These are phyloP conservation scores for Ophiothrix spiculata DNA, from an alignment of 35 echinoderm and acorn worm genomes.

Conservation along the genomic window DNA sequence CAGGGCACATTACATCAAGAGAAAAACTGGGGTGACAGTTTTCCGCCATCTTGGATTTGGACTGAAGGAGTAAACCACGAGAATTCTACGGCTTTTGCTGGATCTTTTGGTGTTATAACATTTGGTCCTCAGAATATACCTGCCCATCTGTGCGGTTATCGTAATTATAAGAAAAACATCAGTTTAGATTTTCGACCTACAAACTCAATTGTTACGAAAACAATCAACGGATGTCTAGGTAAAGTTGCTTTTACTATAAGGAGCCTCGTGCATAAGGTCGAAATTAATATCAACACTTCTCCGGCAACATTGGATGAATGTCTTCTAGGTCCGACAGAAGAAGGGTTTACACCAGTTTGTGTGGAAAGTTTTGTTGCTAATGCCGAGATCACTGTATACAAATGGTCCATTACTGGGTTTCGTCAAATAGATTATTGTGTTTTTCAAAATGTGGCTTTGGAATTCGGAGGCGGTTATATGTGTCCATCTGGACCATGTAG, in stretches of 20 bases:
- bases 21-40: constrained; percentile 87
- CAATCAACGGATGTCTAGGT: constrained; percentile 48
- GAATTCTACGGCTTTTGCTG: constrained; percentile 48
- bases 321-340: constrained; percentile 58
- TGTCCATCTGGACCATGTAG: constrained; percentile 63
- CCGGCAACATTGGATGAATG: constrained; percentile 54
- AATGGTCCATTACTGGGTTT: constrained; percentile 18
- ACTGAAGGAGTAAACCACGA: constrained; percentile 50
- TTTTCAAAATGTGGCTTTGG: constrained; percentile 45
- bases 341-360: constrained; percentile 53
- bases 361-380: constrained; percentile 66
- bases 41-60: constrained; percentile 88
- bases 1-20: constrained; percentile 67
- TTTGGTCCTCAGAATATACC: constrained; percentile 20
- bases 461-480: constrained; percentile 72
- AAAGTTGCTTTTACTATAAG: constrained; percentile 27
- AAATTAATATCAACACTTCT: constrained; percentile 26
- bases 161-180: constrained; percentile 53
- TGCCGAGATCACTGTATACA: constrained; percentile 23
- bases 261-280: constrained; percentile 29
- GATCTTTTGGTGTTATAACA: constrained; percentile 48
- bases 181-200: constrained; percentile 57
- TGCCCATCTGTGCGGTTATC: constrained; percentile 68
- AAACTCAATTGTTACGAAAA: constrained; percentile 37
- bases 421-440: constrained; percentile 25